Conservation (phyloP, 2,888 invertebrate genomes). For the Spilarctia lutea region DNA sequence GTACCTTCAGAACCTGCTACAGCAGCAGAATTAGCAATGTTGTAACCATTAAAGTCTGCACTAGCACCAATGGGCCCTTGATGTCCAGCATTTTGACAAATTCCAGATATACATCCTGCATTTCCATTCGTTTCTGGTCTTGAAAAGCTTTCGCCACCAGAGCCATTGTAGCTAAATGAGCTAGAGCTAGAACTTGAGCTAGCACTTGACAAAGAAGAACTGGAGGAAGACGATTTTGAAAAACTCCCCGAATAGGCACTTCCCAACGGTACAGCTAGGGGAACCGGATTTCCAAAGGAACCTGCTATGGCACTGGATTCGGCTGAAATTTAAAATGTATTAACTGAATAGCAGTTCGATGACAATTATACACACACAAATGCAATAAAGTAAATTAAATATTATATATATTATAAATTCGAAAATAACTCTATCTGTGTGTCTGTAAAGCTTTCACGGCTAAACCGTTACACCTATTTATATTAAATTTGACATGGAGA, state of each 20-base stretch:
- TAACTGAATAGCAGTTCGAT: constrained; percentile 13
- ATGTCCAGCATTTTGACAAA: constrained; percentile 48
- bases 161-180: constrained; percentile 69
- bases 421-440: too few relatives aligned
- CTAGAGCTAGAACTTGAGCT: constrained; percentile 75
- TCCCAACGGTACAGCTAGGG: constrained; percentile 63
- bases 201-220: constrained; percentile 77
- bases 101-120: constrained; percentile 50
- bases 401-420: neutral
- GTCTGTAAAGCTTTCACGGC: too few relatives aligned
- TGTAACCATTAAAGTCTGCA: constrained; percentile 32
- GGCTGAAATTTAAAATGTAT: constrained; percentile 59
- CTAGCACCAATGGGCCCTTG: constrained; percentile 12
- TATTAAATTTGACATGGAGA: too few relatives aligned
- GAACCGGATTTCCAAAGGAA: constrained; percentile 61
- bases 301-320: constrained; percentile 68
- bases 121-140: constrained; percentile 45
- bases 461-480: too few relatives aligned
- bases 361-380: neutral
- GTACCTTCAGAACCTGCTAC: constrained; percentile 30
- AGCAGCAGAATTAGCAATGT: constrained; percentile 48
- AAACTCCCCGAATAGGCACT: constrained; percentile 78
- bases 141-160: constrained; percentile 47
- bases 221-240: constrained; percentile 77
- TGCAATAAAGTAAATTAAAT: neutral